Conservation (phyloP, 1,140 invertebrate genomes). For the Maniola jurtina region DNA sequence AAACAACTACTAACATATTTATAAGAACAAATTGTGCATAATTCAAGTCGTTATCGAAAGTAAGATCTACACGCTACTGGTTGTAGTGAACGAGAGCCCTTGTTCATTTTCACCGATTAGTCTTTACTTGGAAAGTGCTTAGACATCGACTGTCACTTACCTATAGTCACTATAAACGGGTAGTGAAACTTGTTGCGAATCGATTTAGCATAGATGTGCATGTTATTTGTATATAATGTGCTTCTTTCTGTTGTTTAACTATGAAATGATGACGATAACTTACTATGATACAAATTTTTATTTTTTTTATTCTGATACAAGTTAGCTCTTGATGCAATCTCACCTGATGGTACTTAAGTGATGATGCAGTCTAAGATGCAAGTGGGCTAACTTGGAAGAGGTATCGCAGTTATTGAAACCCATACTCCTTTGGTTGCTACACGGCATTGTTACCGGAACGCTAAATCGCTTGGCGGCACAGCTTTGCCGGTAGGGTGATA, state of each 20-base stretch:
- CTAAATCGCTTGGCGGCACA: too few relatives aligned
- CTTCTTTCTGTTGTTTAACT: neutral
- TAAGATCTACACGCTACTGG: neutral
- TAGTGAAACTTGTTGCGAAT: conserved; percentile 7
- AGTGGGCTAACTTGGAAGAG: too few relatives aligned
- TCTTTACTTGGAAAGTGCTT: conserved; percentile 10
- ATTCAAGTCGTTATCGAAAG: neutral
- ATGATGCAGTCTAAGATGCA: too few relatives aligned
- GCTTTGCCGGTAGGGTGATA: too few relatives aligned
- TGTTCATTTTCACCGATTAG: conserved; percentile 7
- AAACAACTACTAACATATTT: neutral
- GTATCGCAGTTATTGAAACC: too few relatives aligned
- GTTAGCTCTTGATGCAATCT: too few relatives aligned
- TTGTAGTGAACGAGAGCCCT: neutral
- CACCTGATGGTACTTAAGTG: too few relatives aligned
- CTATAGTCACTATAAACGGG: neutral
- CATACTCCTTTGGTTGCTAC: too few relatives aligned
- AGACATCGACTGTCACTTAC: conserved; percentile 7
- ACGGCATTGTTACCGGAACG: too few relatives aligned
- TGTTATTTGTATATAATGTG: neutral
- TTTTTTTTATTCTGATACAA: too few relatives aligned
- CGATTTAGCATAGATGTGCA: conserved; percentile 5
- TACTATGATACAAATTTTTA: too few relatives aligned
- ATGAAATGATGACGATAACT: too few relatives aligned
- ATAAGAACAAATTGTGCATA: conserved; percentile 1